Base-by-base conservation (phyloP, 2,797 vertebrate genomes). In the Periophthalmus magnuspinnatus region DNA sequence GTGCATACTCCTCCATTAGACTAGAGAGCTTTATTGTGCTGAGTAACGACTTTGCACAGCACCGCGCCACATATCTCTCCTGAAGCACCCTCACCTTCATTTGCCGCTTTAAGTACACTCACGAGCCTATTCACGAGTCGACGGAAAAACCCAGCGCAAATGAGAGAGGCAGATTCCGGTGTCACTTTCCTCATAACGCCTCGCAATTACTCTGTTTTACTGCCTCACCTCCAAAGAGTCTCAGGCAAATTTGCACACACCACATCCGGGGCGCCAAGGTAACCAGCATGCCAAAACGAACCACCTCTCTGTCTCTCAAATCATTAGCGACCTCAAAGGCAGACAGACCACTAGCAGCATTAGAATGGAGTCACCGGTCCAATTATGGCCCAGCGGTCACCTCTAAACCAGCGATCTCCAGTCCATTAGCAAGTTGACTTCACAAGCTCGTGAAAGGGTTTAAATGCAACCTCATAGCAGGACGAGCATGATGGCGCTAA, bases 321-420 rank as follows among this genome's bases (percentile, higher is more conserved):
- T 90, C 85, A 89, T 88, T 88, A 91, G 80, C 67, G 45, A 65
- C 75, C 83, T 85, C 82, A 87, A 85, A 91, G 80, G 81, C 75
- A 79, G 77, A 84, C 33, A 13, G 34, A 14, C 63, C 68, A 72
- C 69, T 69, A 6, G 76, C 64, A 65, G 79, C 76, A 64, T 81
- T 45, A 47, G 38, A 84, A 88, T 83, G 81, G 87, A 90, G 81
- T 80, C 84, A 79, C 71, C 79, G 45, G 65, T 79, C 78, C 83
- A 85, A 85, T 81, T 81, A 83, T 85, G 81, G 72, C 80, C 82
- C 86, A 80, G 63, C 72, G 9, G 56, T 81, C 87, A 89, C 87
- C 91, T 89, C 87, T 59, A 79, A 77, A 80, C 77, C 70, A 75
- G 74, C 75, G 65, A 79, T 83, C 86, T 87, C 84, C 85, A 78